A percentile compares a stretch with the other conserved stretches of the same genome.
Evolutionary conservation across 1,140 invertebrate genomes (phyloP).

Genomic region (Platyura marginata): DNA sequence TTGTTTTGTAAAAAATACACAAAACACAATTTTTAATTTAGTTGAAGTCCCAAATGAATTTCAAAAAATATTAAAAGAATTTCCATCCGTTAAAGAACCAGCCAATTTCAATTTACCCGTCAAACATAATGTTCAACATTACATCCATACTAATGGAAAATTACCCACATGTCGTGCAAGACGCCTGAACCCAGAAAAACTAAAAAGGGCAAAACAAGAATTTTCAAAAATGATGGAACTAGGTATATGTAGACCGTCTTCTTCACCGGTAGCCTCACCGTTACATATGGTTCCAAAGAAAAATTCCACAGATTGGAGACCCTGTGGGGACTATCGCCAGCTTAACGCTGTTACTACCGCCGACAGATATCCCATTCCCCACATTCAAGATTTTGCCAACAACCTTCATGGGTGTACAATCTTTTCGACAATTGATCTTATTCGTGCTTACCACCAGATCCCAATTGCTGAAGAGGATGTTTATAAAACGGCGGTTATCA

Average conservation of each 20-base stretch:
- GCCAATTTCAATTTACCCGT: conserved; percentile 1
- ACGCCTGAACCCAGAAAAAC: conserved; percentile 5
- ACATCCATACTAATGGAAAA: conserved; percentile 13
- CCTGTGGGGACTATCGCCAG: conserved; percentile 27
- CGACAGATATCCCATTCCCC: conserved; percentile 24
- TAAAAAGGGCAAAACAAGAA: neutral
- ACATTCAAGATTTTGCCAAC: conserved; percentile 17
- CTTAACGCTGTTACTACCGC: conserved; percentile 23
- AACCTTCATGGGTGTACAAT: conserved; percentile 13
- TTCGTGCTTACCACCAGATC: conserved; percentile 27
- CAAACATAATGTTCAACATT: conserved; percentile 6
- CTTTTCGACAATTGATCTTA: conserved; percentile 27
- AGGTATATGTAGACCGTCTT: conserved; percentile 15
- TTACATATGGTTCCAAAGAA: conserved; percentile 25
- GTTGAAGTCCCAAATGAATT: neutral
- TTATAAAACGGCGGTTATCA: conserved; percentile 20
- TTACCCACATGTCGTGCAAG: conserved; percentile 16
- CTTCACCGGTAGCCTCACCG: conserved; percentile 13
- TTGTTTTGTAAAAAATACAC: neutral
- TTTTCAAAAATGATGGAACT: neutral
- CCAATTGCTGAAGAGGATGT: conserved; percentile 17
- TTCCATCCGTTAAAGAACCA: neutral
- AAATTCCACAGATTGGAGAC: conserved; percentile 16
- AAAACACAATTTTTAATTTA: neutral
- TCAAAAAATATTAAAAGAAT: neutral